Evolutionary conservation across 2,113 vertebrate species (phyloP), one percentile per base, ranked within the genome.

Genomic region (Crotalus helleri): DNA sequence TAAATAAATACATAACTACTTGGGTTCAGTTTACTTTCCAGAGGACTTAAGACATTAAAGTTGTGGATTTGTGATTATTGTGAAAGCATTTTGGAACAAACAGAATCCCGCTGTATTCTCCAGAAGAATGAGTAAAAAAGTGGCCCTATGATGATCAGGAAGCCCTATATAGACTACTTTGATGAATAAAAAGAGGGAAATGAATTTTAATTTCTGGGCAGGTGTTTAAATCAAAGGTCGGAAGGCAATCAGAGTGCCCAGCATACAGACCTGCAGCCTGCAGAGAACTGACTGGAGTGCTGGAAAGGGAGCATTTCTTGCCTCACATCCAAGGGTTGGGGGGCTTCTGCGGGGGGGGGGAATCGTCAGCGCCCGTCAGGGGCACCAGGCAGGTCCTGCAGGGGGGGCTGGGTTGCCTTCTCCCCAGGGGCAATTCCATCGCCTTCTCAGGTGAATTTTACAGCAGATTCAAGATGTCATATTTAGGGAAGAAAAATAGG

Each of bases 401-500:
- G 6, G 46, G 46, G 46, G 24, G 11, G 24, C 24, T 29, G 44
- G 9, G 46, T 9, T 46, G 12, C 95, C 95, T 24, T 92, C 93
- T 74, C 90, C n/a, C 91, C 93, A 95, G 74, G n/a, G 46, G 29
- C 13, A 21, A 69, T 49, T n/a, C 0, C 11, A 21, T 46, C 21
- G 7, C 57, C 94, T 92, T 94, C 81, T 88, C 33, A 23, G 64
- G 13, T 8, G 1, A 49, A 93, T 95, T 81, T 96, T 93, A 5
- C 5, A 91, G 90, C 93, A 92, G 94, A 91, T 55, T 88, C 88
- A 94, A 89, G 13, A 64, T 86, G 13, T 4, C 95, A 59, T 94
- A 92, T 92, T 95, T 95, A 92, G 49, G 92, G 92, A 59, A 86
- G 93, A 92, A 95, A 29, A 24, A 91, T 39, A 90, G 92, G 93